Conservation (phyloP, 1,140 invertebrate species). For the Drosophila ogumai region DNA sequence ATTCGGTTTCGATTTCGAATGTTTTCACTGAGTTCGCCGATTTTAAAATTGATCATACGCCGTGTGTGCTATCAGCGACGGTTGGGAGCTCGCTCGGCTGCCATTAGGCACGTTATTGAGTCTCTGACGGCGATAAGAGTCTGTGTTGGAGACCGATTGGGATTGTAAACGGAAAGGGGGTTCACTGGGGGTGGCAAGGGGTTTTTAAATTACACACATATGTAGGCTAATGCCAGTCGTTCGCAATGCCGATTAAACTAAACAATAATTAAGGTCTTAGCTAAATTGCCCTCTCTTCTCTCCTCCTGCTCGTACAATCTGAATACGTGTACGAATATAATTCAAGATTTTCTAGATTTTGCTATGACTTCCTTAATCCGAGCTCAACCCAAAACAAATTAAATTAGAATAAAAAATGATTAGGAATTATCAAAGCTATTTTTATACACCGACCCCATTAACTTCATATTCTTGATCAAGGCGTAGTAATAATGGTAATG, state of each 20-base stretch:
- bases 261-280: conserved; percentile 44
- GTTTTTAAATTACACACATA: conserved; percentile 56
- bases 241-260: conserved; percentile 34
- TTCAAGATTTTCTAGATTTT: conserved; percentile 44
- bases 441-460: conserved; percentile 6
- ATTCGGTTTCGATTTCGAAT: conserved; percentile 44
- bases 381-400: conserved; percentile 7
- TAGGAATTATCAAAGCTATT: conserved; percentile 24
- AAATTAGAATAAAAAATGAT: not conserved
- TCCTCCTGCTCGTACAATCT: not conserved
- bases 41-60: conserved; percentile 46
- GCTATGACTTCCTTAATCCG: conserved; percentile 31
- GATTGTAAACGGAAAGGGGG: conserved; percentile 35
- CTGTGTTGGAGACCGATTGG: conserved; percentile 45
- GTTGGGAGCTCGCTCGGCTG: conserved; percentile 23
- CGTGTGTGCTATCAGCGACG: conserved; percentile 56
- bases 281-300: conserved; percentile 43
- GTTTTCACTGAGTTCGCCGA: conserved; percentile 20
- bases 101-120: conserved; percentile 76
- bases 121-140: conserved; percentile 63
- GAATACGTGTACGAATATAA: conserved; percentile 14
- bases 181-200: conserved; percentile 4
- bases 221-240: conserved; percentile 58
- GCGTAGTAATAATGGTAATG: not conserved
- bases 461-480: conserved; percentile 4